A percentile compares a stretch with the other conserved stretches of the same genome.
Conservation (phyloP, 92 coral and sea anemone genomes). For the Porites divaricata region DNA sequence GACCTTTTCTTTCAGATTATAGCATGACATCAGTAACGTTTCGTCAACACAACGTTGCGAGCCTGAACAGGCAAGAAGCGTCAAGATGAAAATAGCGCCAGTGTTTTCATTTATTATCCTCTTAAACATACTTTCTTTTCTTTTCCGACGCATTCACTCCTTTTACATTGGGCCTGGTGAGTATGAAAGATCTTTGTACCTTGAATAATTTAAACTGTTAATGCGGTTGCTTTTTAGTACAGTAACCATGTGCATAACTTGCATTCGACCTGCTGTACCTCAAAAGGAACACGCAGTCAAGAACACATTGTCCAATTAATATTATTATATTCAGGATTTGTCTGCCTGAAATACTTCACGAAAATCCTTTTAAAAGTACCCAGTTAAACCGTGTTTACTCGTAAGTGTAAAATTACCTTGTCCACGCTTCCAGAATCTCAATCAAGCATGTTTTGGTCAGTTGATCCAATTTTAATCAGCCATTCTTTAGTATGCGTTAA, state of each 20-base stretch:
- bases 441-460: not conserved
- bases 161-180: constrained; percentile 42
- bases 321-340: not conserved
- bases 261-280: not conserved
- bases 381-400: not conserved
- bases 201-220: not conserved
- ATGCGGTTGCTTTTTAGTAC: not conserved
- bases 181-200: not conserved
- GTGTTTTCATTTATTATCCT: not conserved
- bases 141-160: not conserved
- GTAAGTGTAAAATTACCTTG: not conserved
- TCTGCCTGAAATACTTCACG: not conserved
- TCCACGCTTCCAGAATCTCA: not conserved
- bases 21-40: not conserved
- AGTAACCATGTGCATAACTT: not conserved
- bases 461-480: not conserved
- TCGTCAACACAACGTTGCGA: not conserved
- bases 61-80: not conserved
- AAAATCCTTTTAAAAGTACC: not conserved
- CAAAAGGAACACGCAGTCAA: not conserved
- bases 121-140: not conserved
- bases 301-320: too few relatives aligned
- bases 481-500: not conserved
- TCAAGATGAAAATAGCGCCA: constrained; percentile 1
- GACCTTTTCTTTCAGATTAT: constrained; percentile 25